Evolutionary conservation across 1,140 invertebrate genomes (phyloP).

Genomic region (Lycorma delicatula): DNA sequence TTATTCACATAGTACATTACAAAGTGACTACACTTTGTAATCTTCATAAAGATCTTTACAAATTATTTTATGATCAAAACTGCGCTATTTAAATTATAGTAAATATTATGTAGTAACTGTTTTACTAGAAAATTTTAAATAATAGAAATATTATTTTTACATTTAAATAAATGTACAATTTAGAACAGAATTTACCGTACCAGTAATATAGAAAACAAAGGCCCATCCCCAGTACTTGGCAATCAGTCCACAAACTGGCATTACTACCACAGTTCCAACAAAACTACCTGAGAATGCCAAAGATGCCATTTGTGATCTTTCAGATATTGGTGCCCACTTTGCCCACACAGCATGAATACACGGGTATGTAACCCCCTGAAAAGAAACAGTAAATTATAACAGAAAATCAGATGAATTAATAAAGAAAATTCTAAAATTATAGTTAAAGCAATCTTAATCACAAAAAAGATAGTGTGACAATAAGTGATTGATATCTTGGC

Average conservation of each 20-base stretch:
- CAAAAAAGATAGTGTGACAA: neutral
- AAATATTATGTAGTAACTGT: no score
- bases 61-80: no score
- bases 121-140: no score
- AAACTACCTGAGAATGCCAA: conserved; percentile 76
- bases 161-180: no score
- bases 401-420: neutral
- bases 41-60: no score
- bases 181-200: no score
- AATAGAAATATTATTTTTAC: no score
- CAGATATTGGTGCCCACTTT: conserved; percentile 77
- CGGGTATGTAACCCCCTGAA: conserved; percentile 80
- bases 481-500: no score
- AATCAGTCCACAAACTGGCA: conserved; percentile 64
- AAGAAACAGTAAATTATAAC: conserved; percentile 13
- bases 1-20: no score
- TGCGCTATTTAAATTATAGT: no score
- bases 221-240: conserved; percentile 70
- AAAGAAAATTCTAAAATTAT: neutral
- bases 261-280: conserved; percentile 69
- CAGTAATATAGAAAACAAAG: conserved; percentile 83
- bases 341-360: conserved; percentile 82
- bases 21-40: no score
- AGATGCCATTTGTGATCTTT: conserved; percentile 66
- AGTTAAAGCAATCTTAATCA: neutral